Base-by-base conservation (phyloP, 1,140 invertebrate species). In the Oreohelix idahoensis region DNA sequence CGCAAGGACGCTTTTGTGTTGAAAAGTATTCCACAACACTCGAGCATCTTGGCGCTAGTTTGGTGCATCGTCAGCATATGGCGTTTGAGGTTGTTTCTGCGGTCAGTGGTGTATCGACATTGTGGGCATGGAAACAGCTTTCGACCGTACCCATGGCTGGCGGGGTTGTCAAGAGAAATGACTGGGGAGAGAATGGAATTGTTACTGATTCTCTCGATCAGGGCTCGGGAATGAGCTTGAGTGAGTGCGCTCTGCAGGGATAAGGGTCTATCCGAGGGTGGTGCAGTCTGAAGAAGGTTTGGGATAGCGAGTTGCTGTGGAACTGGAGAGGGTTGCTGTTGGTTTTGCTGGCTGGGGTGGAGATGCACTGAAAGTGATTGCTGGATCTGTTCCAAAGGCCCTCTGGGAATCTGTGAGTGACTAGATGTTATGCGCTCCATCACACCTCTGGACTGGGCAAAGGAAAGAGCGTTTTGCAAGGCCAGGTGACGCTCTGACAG, bases 11-110 rank as follows among this genome's bases (percentile, higher is more conserved):
- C 92, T 83, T 93, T 93, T 69, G 90, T 93, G 26, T 87, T 87
- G 86, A 93, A 93, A 23, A 90, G 79, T 8, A 90, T 86, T 15
- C 91, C 92, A 83, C 93, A 93, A 83, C 93, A 93, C 81, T 93
- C 92, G 13, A 93, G 88, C 32, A 89, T 86, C 75, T 90, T 90
- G 35, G 88, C 81, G 39, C 88, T 90, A 5, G 88, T 83, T 83
- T 92, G 92, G 85, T 93, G 93, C 93, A 93, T 93, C 26, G 93
- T 93, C 29, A 90, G 85, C 85, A 92, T 90, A 86, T 93, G 93
- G 17, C 93, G 88, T 84, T 93, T 93, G 32, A 93, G 87, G 86
- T 93, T 93, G 87, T 93, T 93, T 73, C 92, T 87, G 63, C 93
- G 89, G 84, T 93, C 92, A 0, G 93, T 93, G 15, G 88, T 88